Conservation (phyloP, 2,888 invertebrate genomes). For the Himalopsyche kuldschensis region DNA sequence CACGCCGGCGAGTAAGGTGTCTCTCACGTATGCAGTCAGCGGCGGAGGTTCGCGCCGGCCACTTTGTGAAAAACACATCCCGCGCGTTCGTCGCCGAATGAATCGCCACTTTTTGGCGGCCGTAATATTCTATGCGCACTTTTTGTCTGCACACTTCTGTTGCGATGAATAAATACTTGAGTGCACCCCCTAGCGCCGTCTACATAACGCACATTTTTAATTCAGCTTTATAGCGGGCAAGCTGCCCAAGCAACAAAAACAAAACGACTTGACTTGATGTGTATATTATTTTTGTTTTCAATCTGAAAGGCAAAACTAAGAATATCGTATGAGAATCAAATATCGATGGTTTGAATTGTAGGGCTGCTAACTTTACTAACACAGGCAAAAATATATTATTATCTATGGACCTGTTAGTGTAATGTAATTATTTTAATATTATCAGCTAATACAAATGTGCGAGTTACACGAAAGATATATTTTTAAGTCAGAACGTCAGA, state of each 20-base stretch:
- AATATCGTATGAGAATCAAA: too few species aligned
- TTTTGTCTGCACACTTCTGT: neutral
- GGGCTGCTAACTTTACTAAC: too few species aligned
- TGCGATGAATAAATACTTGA: neutral
- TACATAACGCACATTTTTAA: neutral
- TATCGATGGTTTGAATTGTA: too few species aligned
- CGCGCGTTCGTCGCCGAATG: neutral
- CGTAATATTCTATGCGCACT: neutral
- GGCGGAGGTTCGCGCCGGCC: neutral
- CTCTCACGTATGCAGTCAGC: neutral
- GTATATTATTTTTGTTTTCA: neutral
- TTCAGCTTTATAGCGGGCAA: neutral
- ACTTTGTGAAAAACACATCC: neutral
- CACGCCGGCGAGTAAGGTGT: neutral
- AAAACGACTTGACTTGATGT: neutral
- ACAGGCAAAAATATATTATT: too few species aligned
- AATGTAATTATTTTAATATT: too few species aligned
- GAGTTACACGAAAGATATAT: too few species aligned
- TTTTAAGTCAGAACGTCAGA: too few species aligned
- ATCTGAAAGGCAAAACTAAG: too few species aligned
- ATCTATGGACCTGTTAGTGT: too few species aligned
- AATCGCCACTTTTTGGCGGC: neutral
- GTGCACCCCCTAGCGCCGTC: neutral
- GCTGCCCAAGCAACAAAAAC: neutral
- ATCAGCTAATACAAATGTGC: too few species aligned